Percentiles rank a stretch among this genome's conserved stretches.
phyloP scores from a whole-genome alignment of 1,140 invertebrate species.

The Cotesia chilonis region DNA sequence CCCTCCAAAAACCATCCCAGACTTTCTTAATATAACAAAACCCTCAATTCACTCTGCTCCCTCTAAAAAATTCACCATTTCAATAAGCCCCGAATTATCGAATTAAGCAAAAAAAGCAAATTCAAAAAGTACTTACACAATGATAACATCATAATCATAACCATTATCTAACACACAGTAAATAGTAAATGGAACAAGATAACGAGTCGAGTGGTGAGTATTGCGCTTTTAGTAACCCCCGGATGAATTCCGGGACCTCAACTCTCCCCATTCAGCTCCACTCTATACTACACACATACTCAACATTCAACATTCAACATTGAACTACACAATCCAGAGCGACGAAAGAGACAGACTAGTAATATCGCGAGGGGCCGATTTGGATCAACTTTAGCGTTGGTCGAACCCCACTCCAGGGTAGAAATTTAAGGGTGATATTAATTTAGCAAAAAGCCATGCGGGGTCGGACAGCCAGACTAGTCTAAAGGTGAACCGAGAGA shows the following conservation, averaged over 20 bases:
- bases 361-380: slow-evolving; percentile 5
- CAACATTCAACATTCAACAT: too few relatives aligned
- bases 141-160: slow-evolving; percentile 23
- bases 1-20: too few relatives aligned
- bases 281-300: too few relatives aligned
- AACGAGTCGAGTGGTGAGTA: slow-evolving; percentile 22
- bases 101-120: background rate
- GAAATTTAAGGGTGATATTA: slow-evolving; percentile 58
- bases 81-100: background rate
- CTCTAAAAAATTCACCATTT: background rate
- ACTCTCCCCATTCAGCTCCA: background rate
- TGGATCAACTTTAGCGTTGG: slow-evolving; percentile 22
- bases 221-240: slow-evolving; percentile 33
- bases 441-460: slow-evolving; percentile 57
- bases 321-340: background rate
- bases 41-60: too few relatives aligned
- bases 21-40: too few relatives aligned
- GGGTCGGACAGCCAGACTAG: slow-evolving; percentile 13
- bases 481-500: background rate
- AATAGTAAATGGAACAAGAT: slow-evolving; percentile 28
- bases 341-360: background rate
- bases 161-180: slow-evolving; percentile 26
- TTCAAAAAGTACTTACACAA: background rate
- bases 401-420: slow-evolving; percentile 9
- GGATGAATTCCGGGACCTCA: slow-evolving; percentile 27